Evolutionary conservation across 2,113 vertebrate genomes (phyloP).

Genomic region (Mus pahari): DNA sequence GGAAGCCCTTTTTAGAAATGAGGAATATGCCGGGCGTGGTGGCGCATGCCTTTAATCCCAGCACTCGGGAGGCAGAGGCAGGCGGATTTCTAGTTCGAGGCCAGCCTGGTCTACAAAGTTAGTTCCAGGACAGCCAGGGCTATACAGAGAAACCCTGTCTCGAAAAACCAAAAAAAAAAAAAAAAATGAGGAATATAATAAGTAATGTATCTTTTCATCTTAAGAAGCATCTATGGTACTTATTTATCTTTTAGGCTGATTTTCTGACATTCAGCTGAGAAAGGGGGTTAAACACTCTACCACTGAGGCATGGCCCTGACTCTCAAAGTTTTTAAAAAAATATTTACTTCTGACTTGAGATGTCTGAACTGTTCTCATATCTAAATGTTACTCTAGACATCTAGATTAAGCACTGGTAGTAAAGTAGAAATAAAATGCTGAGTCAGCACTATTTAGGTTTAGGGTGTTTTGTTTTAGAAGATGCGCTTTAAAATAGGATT

Average conservation of each 20-base stretch:
- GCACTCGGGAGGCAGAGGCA: too few species aligned
- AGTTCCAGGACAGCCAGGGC: too few species aligned
- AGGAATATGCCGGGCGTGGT: too few species aligned
- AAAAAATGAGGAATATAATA: too few species aligned
- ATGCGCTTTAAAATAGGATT: not conserved
- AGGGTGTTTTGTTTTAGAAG: not conserved
- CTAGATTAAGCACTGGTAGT: constrained; percentile 28
- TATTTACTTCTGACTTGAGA: constrained; percentile 37
- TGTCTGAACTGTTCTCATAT: not conserved
- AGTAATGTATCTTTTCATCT: constrained; percentile 32
- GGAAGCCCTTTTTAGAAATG: constrained; percentile 52
- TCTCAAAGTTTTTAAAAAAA: constrained; percentile 54
- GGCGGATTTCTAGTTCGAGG: too few species aligned
- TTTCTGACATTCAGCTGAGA: constrained; percentile 35
- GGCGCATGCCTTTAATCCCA: too few species aligned
- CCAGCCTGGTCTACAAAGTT: too few species aligned
- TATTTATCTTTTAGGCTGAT: not conserved
- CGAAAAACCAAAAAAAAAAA: too few species aligned
- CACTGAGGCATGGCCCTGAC: not conserved
- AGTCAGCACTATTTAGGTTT: not conserved
- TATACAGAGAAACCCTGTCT: too few species aligned
- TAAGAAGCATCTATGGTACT: not conserved
- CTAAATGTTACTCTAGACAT: not conserved
- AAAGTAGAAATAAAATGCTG: constrained; percentile 37
- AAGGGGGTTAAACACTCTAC: not conserved